These are phyloP conservation scores for Trididemnum miniatum DNA, from an alignment of 23 tunicate species.

Conservation along the genomic window DNA sequence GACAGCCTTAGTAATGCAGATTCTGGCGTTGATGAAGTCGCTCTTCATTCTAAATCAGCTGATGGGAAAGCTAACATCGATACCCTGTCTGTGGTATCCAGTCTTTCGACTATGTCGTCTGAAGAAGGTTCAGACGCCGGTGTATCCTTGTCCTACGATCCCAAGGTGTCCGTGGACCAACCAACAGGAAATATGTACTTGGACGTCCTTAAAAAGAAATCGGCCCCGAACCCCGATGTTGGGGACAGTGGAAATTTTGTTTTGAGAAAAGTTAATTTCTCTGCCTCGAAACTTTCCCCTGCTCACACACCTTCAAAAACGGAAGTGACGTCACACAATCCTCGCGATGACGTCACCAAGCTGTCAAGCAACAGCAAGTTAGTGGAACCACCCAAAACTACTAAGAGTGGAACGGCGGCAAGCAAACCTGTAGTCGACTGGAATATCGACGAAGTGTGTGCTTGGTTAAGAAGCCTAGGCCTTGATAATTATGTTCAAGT, in stretches of 20 bases:
- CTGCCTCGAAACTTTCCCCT: not conserved
- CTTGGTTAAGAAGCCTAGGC: conserved; percentile 71
- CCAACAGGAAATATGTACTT: conserved; percentile 42
- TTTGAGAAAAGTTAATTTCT: conserved; percentile 41
- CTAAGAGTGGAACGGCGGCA: not conserved
- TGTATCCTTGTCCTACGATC: conserved; percentile 51
- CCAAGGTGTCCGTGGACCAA: conserved; percentile 9
- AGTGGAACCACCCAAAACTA: not conserved
- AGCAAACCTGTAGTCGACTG: conserved; percentile 55
- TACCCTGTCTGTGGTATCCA: conserved; percentile 70
- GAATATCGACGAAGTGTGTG: conserved; percentile 72
- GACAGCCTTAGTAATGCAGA: conserved; percentile 78
- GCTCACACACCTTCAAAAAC: not conserved
- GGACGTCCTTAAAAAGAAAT: conserved; percentile 47
- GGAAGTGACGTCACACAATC: not conserved
- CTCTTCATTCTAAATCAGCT: not conserved
- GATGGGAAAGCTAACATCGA: conserved; percentile 31
- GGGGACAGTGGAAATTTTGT: not conserved
- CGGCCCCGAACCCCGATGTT: not conserved
- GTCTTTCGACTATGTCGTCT: conserved; percentile 70
- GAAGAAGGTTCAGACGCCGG: conserved; percentile 84
- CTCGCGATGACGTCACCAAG: not conserved
- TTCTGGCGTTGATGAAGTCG: conserved; percentile 84
- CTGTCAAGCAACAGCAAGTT: not conserved
- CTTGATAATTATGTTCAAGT: conserved; percentile 40